Evolutionary conservation across 2,113 vertebrate genomes (phyloP).

Genomic region (Spermophilus dauricus): DNA sequence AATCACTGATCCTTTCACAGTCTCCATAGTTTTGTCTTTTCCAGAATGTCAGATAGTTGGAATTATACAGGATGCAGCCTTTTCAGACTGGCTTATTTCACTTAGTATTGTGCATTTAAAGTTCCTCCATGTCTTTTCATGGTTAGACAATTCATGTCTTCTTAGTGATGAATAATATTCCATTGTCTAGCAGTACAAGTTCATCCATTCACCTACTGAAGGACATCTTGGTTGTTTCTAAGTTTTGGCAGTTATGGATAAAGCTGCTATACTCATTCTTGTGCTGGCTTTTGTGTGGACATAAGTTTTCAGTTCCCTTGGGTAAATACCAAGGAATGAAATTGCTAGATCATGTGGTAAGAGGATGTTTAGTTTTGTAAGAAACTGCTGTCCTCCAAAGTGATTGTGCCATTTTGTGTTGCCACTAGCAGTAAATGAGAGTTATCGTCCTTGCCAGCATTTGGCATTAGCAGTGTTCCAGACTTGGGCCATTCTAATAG

Average conservation of each 20-base stretch:
- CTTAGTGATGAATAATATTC: neutral
- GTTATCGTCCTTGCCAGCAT: neutral
- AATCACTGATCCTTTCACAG: neutral
- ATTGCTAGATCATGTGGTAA: neutral
- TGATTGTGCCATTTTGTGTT: neutral
- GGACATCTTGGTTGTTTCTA: neutral
- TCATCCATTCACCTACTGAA: neutral
- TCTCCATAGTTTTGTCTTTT: constrained; percentile 17
- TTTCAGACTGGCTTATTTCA: neutral
- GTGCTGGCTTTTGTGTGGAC: neutral
- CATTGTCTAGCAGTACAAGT: neutral
- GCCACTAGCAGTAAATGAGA: neutral
- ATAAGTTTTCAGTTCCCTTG: constrained; percentile 19
- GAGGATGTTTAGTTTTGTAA: neutral
- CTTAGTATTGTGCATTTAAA: neutral
- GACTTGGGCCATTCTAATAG: neutral
- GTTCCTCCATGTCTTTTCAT: neutral
- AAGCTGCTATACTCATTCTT: neutral
- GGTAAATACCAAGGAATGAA: neutral
- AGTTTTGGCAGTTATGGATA: neutral
- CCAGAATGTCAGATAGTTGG: neutral
- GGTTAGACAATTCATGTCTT: neutral
- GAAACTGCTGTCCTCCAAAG: neutral
- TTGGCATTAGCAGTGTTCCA: neutral
- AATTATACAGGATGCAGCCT: neutral